phyloP scores from a whole-genome alignment of 2,888 invertebrate genomes.

The Cyrtodaria siliqua region DNA sequence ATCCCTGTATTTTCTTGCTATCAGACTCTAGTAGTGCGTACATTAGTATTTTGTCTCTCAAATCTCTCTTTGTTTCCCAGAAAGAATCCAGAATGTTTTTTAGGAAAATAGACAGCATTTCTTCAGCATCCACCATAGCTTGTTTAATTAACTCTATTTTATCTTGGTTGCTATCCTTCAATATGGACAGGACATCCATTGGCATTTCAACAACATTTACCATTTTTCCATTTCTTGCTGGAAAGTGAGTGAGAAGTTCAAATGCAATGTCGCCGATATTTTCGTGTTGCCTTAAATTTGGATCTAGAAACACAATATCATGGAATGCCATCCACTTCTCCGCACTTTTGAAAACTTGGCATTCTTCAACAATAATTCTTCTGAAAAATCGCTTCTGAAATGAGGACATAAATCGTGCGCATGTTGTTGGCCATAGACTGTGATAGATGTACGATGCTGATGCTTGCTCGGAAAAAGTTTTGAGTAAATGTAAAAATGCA shows the following conservation, averaged over 20 bases:
- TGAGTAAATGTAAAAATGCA: slow-evolving; percentile 50
- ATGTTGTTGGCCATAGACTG: slow-evolving; percentile 10
- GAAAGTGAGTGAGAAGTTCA: slow-evolving; percentile 12
- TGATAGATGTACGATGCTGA: neutral
- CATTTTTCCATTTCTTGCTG: neutral
- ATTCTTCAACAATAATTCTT: slow-evolving; percentile 11
- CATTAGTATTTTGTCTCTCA: too few relatives aligned
- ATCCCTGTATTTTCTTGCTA: neutral
- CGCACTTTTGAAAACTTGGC: slow-evolving; percentile 37
- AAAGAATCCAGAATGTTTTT: too few relatives aligned
- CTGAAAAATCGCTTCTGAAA: slow-evolving; percentile 31
- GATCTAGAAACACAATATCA: slow-evolving; percentile 45
- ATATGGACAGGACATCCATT: neutral
- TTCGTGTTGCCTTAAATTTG: slow-evolving; percentile 11
- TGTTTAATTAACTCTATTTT: neutral
- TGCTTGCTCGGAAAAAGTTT: slow-evolving; percentile 3
- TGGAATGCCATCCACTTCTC: slow-evolving; percentile 25
- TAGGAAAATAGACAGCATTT: too few relatives aligned
- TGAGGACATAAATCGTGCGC: neutral
- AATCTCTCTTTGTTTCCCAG: too few relatives aligned
- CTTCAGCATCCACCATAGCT: slow-evolving; percentile 4
- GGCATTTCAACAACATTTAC: slow-evolving; percentile 41
- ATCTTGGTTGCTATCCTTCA: neutral
- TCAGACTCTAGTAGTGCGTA: neutral
- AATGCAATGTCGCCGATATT: slow-evolving; percentile 43